Evolutionary conservation across 1,140 invertebrate genomes (phyloP), one percentile per base, ranked within the genome.

Genomic region (Diprion similis): DNA sequence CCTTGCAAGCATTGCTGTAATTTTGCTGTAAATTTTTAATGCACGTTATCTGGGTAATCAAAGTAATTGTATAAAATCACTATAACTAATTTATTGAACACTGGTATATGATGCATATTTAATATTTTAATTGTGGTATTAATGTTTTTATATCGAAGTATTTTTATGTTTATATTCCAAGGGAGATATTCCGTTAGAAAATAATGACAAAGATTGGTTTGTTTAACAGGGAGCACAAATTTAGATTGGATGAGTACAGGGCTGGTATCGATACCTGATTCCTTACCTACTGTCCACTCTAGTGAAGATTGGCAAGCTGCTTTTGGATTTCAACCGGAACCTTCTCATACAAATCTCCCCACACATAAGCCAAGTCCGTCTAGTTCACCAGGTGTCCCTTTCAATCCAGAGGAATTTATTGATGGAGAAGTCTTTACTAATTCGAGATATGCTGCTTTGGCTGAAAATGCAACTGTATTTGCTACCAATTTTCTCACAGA

Each of bases 221-320:
- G 9, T 59, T 59, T 1, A 59, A 13, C 70, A 85, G 82, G 79
- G 65, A 83, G 82, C 46, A 72, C 79, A 76, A 84, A 78, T 73
- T 71, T 87, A 70, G 89, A 90, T 75, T 90, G 90, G 89, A 86
- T 86, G 70, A 85, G 84, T 70, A 89, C 88, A 72, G 87, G 88
- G 67, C 78, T 89, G 74, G 83, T 88, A 70, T 82, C 89, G 68
- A 89, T 90, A 72, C 89, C 89, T 0, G 89, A 90, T 76, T 89
- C 89, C 6, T 82, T 90, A 73, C 89, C 89, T 11, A 82, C 86
- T 48, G 89, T 89, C 64, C 89, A 89, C 74, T 89, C 89, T 6
- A 87, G 86, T 68, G 89, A 90, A 82, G 89, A 90, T 79, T 90
- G 90, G 90, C 90, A 91, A 80, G 89, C 89, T 37, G 88, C 89